phyloP scores from a whole-genome alignment of 1,140 invertebrate species.

The Branchinecta lindahli region DNA sequence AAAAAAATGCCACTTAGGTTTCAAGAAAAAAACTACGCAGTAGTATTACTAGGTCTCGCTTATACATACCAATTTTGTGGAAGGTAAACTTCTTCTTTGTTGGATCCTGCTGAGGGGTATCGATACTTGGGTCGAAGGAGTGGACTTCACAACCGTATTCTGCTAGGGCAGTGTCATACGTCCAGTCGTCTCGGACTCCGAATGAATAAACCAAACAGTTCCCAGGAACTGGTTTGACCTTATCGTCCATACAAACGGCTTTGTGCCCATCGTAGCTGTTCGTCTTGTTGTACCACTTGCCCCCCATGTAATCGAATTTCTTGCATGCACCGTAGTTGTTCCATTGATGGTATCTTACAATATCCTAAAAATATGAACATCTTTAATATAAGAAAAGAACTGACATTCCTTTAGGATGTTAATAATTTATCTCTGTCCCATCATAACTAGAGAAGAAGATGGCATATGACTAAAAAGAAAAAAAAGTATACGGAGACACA shows the following conservation, averaged over 20 bases:
- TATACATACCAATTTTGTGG: not conserved
- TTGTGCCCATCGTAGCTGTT: constrained; percentile 12
- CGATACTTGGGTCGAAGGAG: constrained; percentile 25
- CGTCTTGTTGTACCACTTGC: not conserved
- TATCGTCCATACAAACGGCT: constrained; percentile 9
- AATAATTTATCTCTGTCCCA: no score
- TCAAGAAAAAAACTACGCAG: no score
- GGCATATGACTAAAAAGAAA: no score
- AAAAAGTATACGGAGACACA: no score
- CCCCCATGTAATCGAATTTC: not conserved
- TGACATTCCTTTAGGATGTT: no score
- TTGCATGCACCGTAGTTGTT: not conserved
- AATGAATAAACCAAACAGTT: constrained; percentile 14
- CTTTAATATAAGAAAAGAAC: no score
- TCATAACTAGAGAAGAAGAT: no score
- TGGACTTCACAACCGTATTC: constrained; percentile 25
- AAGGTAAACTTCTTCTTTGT: not conserved
- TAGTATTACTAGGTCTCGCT: no score
- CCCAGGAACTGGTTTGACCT: not conserved
- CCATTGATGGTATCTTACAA: not conserved
- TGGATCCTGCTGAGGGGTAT: constrained; percentile 7
- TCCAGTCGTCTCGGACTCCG: constrained; percentile 23
- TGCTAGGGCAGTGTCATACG: constrained; percentile 24
- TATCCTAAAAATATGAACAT: not conserved
- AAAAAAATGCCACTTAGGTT: no score